These are phyloP conservation scores for Anadara kagoshimensis DNA, from an alignment of 1,140 invertebrate genomes.

Conservation along the genomic window DNA sequence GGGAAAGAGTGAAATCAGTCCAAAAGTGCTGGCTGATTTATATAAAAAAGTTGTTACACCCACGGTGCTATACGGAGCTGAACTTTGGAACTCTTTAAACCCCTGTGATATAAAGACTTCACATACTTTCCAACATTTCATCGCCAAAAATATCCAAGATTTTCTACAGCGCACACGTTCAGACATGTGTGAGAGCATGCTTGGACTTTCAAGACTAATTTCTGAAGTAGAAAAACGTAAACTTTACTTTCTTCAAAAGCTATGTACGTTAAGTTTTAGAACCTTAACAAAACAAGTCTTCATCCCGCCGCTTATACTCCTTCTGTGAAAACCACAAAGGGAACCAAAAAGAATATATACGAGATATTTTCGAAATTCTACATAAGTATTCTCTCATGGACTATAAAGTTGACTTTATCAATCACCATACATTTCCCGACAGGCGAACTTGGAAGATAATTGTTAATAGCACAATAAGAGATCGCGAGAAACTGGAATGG, in stretches of 20 bases:
- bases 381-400: not conserved
- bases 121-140: conserved; percentile 1
- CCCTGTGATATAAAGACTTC: not conserved
- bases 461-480: not conserved
- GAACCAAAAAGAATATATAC: not conserved
- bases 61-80: not conserved
- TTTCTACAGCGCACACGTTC: not conserved
- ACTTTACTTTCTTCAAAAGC: conserved; percentile 8
- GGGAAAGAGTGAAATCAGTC: not conserved
- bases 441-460: not conserved
- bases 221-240: not conserved
- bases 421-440: not conserved
- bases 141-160: conserved; percentile 6
- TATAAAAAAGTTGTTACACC: conserved; percentile 1
- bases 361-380: not conserved
- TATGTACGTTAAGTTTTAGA: not conserved
- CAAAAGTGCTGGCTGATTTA: not conserved
- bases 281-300: not conserved
- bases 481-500: not conserved
- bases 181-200: conserved; percentile 8
- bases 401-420: not conserved
- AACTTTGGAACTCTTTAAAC: not conserved
- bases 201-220: not conserved
- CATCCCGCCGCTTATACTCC: not conserved
- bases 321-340: not conserved